Conservation (phyloP, 1,140 invertebrate species). For the Pentalonia nigronervosa region DNA sequence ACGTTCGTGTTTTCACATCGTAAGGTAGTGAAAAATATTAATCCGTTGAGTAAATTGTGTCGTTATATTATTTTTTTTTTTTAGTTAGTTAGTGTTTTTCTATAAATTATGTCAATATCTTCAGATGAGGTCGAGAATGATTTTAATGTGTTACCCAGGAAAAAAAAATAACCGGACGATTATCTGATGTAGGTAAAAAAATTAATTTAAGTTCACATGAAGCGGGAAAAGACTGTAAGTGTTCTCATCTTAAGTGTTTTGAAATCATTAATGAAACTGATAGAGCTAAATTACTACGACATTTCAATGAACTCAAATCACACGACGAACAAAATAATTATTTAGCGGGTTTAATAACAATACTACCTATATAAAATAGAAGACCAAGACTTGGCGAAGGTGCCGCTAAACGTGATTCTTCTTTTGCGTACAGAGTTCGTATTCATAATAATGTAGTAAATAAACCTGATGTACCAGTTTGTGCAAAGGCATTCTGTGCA, state of each 20-base stretch:
- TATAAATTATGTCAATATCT: background rate
- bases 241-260: background rate
- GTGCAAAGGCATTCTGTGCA: no score
- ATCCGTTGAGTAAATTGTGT: background rate
- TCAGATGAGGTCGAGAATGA: background rate
- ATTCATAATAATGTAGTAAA: no score
- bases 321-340: background rate
- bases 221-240: conserved; percentile 1
- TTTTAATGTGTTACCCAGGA: background rate
- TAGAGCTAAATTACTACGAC: background rate
- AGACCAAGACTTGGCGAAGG: no score
- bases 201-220: background rate
- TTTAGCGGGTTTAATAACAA: background rate
- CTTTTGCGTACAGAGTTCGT: no score
- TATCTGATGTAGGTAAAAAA: conserved; percentile 14
- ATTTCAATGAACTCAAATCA: background rate
- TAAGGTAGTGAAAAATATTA: background rate
- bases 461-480: no score
- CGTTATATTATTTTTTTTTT: background rate
- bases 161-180: conserved; percentile 17
- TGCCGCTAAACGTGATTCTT: no score
- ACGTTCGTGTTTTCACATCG: background rate
- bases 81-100: background rate
- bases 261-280: conserved; percentile 8
- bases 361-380: no score